Percentiles rank a stretch among this genome's conserved stretches.
phyloP scores from a whole-genome alignment of 2,113 vertebrate species.

The Ailuropoda melanoleuca region DNA sequence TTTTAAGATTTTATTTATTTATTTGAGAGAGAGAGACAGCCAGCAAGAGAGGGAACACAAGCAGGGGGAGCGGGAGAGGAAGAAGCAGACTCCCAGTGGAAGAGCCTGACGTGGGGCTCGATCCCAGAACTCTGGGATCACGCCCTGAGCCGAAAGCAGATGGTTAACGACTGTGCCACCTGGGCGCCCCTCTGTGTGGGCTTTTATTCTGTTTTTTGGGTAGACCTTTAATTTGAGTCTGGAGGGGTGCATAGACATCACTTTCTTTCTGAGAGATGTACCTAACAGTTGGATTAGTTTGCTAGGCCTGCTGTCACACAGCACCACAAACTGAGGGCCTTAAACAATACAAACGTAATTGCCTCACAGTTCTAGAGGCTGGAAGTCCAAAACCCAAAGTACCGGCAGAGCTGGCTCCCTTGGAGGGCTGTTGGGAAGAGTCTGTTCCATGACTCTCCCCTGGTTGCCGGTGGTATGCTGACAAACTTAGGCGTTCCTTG shows the following conservation, averaged over 20 bases:
- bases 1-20: not conserved
- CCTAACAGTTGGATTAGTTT: not conserved
- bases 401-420: not conserved
- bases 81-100: no score
- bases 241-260: not conserved
- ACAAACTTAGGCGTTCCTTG: not conserved
- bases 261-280: not conserved
- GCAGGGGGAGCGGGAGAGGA: no score
- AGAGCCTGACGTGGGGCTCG: no score
- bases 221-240: not conserved
- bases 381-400: not conserved
- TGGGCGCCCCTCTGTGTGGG: not conserved
- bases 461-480: not conserved
- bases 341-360: not conserved
- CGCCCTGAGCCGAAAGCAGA: no score
- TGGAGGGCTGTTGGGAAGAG: not conserved
- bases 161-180: no score
- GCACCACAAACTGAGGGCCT: not conserved
- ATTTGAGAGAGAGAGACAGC: no score
- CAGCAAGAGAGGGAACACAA: no score
- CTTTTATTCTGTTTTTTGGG: not conserved
- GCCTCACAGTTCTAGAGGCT: not conserved
- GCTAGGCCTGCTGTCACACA: not conserved
- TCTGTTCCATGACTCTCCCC: not conserved
- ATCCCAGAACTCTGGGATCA: no score